Percentiles rank a stretch among this genome's conserved stretches.
Conservation (phyloP, 2,797 vertebrate species). For the Gambelia wislizenii region DNA sequence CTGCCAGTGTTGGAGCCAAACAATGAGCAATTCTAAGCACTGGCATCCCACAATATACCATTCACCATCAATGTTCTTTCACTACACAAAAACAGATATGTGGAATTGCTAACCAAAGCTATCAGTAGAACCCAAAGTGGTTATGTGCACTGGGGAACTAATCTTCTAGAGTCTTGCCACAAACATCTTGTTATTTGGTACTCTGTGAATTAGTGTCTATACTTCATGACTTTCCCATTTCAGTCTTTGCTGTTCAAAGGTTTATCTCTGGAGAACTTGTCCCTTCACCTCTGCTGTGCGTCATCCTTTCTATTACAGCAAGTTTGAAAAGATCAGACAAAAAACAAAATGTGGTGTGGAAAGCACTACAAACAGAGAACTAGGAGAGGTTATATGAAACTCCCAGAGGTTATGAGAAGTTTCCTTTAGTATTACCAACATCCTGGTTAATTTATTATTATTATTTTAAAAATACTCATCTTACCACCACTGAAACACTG, state of each 20-base stretch:
- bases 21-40: neutral
- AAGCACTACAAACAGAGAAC: neutral
- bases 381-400: neutral
- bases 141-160: accelerated
- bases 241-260: neutral
- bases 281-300: neutral
- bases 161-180: neutral
- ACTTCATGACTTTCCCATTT: neutral
- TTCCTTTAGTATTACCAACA: neutral
- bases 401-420: neutral
- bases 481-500: neutral
- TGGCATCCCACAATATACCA: neutral
- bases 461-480: neutral
- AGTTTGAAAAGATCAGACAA: neutral
- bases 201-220: neutral
- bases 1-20: neutral
- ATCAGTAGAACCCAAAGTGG: neutral
- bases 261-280: neutral
- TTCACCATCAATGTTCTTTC: neutral
- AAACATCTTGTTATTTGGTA: neutral
- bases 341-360: neutral
- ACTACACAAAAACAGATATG: neutral
- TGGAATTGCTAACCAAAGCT: conserved; percentile 15
- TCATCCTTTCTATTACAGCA: neutral
- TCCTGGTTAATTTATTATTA: neutral